These are phyloP conservation scores for Euclidia mi DNA, from an alignment of 2,888 invertebrate genomes.

Conservation along the genomic window DNA sequence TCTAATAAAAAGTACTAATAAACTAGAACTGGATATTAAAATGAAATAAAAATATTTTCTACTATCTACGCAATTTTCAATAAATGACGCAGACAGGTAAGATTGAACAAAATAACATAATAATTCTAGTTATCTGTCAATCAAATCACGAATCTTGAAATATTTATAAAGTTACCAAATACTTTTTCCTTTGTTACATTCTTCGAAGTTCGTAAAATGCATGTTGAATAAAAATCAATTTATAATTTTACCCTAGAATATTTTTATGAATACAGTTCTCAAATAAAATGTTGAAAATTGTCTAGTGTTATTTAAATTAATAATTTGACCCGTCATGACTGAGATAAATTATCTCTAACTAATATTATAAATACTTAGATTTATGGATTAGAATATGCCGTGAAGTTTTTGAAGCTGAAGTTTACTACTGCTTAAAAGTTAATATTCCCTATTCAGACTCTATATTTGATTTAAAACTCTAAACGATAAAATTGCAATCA, in stretches of 20 bases:
- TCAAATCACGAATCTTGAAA: slow-evolving; percentile 8
- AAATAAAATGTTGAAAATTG: slow-evolving; percentile 7
- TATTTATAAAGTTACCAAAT: slow-evolving; percentile 13
- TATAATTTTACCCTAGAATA: slow-evolving; percentile 5
- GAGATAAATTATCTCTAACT: slow-evolving; percentile 2
- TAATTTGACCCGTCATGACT: slow-evolving; percentile 8
- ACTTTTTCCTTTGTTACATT: slow-evolving; percentile 19
- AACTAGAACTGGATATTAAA: too few species aligned
- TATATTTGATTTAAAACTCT: too few species aligned
- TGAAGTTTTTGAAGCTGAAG: too few species aligned
- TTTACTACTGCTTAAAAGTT: too few species aligned
- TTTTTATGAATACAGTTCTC: slow-evolving; percentile 2
- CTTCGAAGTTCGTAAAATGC: slow-evolving; percentile 9
- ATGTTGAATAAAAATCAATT: slow-evolving; percentile 13
- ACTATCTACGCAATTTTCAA: too few species aligned
- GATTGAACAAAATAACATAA: slow-evolving; percentile 1
- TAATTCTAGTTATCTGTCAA: not conserved
- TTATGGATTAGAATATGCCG: not conserved
- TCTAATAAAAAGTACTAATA: too few species aligned
- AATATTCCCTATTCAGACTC: too few species aligned
- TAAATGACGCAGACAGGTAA: not conserved
- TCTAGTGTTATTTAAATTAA: slow-evolving; percentile 15
- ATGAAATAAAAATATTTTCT: too few species aligned
- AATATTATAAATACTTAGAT: slow-evolving; percentile 1
- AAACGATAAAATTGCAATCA: too few species aligned